Evolutionary conservation across 2,888 invertebrate genomes (phyloP).

Genomic region (Diogma glabrata): DNA sequence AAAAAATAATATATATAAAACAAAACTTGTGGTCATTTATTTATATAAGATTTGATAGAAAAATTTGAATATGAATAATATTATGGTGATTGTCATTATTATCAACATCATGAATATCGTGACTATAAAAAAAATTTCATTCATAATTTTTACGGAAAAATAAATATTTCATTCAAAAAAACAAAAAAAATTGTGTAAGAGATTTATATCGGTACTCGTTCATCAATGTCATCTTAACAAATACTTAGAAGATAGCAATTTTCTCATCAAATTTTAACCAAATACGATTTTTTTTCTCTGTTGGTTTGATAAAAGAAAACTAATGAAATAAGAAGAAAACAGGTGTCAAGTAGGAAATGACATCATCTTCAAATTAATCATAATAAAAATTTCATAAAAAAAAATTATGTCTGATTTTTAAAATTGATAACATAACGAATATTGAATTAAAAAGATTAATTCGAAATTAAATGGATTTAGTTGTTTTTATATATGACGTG

Average conservation of each 20-base stretch:
- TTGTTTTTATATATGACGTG: too few species aligned
- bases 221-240: constrained; percentile 8
- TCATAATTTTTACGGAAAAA: constrained; percentile 6
- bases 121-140: constrained; percentile 4
- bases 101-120: constrained; percentile 4
- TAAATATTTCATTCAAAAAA: constrained; percentile 2
- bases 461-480: too few species aligned
- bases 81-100: background rate
- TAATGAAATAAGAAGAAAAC: background rate
- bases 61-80: background rate
- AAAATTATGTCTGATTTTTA: too few species aligned
- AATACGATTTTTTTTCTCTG: background rate
- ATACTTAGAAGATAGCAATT: background rate
- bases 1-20: too few species aligned
- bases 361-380: too few species aligned
- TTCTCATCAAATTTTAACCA: constrained; percentile 3
- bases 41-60: too few species aligned
- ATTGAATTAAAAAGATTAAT: too few species aligned
- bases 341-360: constrained; percentile 4
- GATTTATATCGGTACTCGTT: constrained; percentile 4
- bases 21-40: too few species aligned
- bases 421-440: too few species aligned
- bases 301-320: background rate
- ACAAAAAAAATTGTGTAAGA: too few species aligned
- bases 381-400: too few species aligned